A percentile compares a stretch with the other conserved stretches of the same genome.
Conservation (phyloP, 2,113 vertebrate species). For the Mobula birostris region DNA sequence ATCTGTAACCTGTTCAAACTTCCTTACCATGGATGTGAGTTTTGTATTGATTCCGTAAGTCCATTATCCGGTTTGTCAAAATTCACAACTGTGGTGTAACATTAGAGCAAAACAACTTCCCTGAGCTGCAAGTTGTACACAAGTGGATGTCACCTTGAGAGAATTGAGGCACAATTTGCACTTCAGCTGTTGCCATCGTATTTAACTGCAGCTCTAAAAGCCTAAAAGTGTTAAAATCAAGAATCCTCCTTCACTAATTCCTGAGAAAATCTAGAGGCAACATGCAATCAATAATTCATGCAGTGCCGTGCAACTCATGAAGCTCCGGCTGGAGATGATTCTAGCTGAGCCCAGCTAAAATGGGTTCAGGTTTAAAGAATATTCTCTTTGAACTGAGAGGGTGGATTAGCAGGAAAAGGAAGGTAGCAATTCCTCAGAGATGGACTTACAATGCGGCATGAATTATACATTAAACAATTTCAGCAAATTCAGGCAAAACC, state of each 20-base stretch:
- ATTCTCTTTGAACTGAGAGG: neutral
- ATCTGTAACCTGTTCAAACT: neutral
- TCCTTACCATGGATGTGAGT: neutral
- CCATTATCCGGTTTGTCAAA: neutral
- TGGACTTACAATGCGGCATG: neutral
- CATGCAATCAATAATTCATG: constrained; percentile 18
- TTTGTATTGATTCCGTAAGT: neutral
- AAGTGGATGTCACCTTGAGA: neutral
- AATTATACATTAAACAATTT: constrained; percentile 30
- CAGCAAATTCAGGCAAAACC: constrained; percentile 1
- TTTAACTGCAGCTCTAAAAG: neutral
- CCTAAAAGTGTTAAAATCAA: neutral
- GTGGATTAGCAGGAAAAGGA: neutral
- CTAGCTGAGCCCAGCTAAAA: constrained; percentile 18
- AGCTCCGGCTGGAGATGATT: neutral
- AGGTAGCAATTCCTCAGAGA: constrained; percentile 9
- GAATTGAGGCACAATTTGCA: neutral
- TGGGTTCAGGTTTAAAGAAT: constrained; percentile 19
- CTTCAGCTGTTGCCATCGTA: neutral
- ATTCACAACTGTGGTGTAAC: neutral
- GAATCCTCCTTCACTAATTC: neutral
- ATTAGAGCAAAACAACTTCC: neutral
- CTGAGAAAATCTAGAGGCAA: neutral
- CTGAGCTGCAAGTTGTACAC: neutral
- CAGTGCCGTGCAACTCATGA: neutral